These are phyloP conservation scores for Symphodus melops DNA, from an alignment of 2,113 vertebrate species.

Conservation along the genomic window DNA sequence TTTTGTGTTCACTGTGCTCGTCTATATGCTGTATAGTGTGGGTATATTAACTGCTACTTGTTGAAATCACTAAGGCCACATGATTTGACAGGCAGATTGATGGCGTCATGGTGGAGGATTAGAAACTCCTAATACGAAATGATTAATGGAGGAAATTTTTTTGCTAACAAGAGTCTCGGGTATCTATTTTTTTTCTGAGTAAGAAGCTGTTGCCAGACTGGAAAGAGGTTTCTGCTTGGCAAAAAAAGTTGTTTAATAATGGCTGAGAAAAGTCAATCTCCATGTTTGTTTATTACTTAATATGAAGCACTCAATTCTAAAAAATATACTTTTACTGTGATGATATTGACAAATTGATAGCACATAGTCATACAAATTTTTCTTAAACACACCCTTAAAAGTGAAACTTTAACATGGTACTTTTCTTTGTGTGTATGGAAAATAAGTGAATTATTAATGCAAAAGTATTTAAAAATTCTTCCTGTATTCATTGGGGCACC, in stretches of 20 bases:
- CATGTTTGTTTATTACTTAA: no score
- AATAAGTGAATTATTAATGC: no score
- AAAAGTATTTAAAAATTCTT: no score
- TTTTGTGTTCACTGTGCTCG: no score
- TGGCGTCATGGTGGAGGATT: slow-evolving; percentile 24
- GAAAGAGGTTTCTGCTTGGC: slow-evolving; percentile 1
- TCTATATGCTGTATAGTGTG: neutral
- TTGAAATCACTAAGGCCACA: slow-evolving; percentile 24
- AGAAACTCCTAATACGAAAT: slow-evolving; percentile 16
- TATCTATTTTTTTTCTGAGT: slow-evolving; percentile 1
- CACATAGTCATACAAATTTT: neutral
- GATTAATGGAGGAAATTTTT: neutral
- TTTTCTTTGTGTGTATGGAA: neutral
- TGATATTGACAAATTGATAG: neutral
- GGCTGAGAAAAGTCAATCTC: neutral
- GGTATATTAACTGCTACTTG: slow-evolving; percentile 10
- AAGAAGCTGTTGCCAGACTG: neutral
- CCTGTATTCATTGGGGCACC: no score
- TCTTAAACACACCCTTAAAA: neutral
- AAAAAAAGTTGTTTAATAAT: neutral
- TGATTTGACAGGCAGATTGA: slow-evolving; percentile 40
- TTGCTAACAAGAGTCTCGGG: neutral
- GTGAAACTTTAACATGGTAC: neutral
- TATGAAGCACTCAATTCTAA: neutral
- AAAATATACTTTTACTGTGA: neutral